Base-by-base conservation (phyloP, 2,113 vertebrate genomes). In the Tragelaphus buxtoni region DNA sequence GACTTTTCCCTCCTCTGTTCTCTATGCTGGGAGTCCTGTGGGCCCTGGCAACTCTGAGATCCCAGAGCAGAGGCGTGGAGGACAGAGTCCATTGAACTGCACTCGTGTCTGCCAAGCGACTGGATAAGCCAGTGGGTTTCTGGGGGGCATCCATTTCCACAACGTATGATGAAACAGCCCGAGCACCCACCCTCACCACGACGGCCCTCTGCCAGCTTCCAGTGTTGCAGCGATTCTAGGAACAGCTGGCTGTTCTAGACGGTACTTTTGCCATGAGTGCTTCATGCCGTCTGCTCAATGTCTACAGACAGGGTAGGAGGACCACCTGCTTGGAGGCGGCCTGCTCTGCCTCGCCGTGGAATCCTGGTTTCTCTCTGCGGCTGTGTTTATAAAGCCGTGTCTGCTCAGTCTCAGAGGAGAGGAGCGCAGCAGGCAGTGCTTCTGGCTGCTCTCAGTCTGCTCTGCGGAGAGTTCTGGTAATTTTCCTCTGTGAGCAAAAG, bases 401-500 rank as follows among this genome's bases (percentile, higher is more conserved):
- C 96, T 97, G 95, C 49, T 76, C 35, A 20, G 86, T 30, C 72
- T 91, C 91, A 10, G 60, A 18, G 5, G 79, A 56, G 85, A 53
- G 14, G 58, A 63, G 72, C 60, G 47, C 26, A 10, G 14, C 26
- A 60, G 26, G 49, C 58, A 14, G 89, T 30, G 0, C 58, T 17
- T 32, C 49, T 24, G 95, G 89, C n/a, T 30, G n/a, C 69, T 55
- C 60, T 80, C 4, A 84, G 91, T 80, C 93, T 20, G 32, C 76
- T 95, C 74, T 22, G 86, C 56, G n/a, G 80, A 88, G 76, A 90
- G 89, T 92, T 91, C 97, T 97, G 97, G 96, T 97, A 97, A 97
- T 97, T 98, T 98, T 97, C 97, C 97, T 97, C 90, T 97, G 94
- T n/a, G 96, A 95, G 90, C 39, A 92, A 88, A 83, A 90, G 80